Base-by-base conservation (phyloP, 2,113 vertebrate species). In the Ifrita kowaldi region DNA sequence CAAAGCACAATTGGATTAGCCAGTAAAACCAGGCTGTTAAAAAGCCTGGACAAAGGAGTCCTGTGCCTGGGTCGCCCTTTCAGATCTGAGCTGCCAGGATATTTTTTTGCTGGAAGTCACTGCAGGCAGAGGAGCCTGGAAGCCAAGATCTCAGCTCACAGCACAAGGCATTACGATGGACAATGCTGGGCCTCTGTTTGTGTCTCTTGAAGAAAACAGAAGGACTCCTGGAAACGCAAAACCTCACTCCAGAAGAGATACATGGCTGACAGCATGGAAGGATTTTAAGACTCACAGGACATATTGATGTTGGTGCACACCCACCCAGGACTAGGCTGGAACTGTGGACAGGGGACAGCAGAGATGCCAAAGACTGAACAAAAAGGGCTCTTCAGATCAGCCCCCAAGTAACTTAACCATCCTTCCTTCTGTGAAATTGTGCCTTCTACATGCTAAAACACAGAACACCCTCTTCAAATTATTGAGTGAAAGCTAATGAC, bases 1-100 rank as follows among this genome's bases (percentile, higher is more conserved):
- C 95, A 96, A 94, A 86, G 77, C 49, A 80, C 89, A 91, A 87
- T 84, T 56, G 70, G 86, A 95, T 94, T 88, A 96, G 49, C 68
- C 87, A 88, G 33, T 59, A 93, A 87, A 89, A 73, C 27, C 6
- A 6, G 85, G 26, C 42, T 84, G 53, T 11, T 89, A 85, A 93
- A 89, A 64, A 90, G 22, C 57, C 76, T 21, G 65, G n/a, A 60
- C 44, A 73, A 80, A 87, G 55, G 5, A 76, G 6, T 27, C 56
- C 84, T 44, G n/a, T 53, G 37, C 37, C 65, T n/a, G 32, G 50
- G 37, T 94, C 56, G 74, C 44, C 18, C 28, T 47, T n/a, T 75
- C 20, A 53, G 19, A 74, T n/a, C 44, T 30, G 19, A 85, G 56
- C 60, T 88, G 87, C 69, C 32, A 46, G 52, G 53, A 57, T 30